Evolutionary conservation across 2,113 vertebrate genomes (phyloP), one percentile per base, ranked within the genome.

Genomic region (Leucosticte australis): DNA sequence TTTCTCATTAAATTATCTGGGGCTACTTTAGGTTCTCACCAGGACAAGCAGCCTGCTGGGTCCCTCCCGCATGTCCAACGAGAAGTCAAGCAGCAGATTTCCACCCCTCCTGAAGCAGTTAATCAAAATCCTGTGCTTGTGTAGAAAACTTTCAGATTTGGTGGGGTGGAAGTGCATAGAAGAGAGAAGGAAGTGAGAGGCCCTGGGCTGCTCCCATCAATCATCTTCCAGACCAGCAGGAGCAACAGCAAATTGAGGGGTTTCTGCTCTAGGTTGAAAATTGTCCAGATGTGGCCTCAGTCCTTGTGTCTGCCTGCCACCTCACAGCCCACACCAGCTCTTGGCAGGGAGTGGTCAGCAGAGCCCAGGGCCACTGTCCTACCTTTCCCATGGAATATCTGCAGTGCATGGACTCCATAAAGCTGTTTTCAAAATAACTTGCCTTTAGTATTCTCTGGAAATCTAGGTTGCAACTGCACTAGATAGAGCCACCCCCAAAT

Each of bases 41-140:
- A 22, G 13, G 62, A 53, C 11, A 55, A 62, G 55, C 14, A 55
- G 21, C 11, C 15, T 62, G 33, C 83, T 77, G 12, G 2, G 28
- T 33, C 26, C 20, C 10, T 16, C 24, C 8, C 2, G 20, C 30
- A 28, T 1, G 0, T 76, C 53, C 50, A 84, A n/a, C 0, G 0
- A 65, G 31, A 73, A 83, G 44, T 20, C 28, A 46, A 59, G 18
- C 41, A 71, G 57, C 42, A 56, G 19, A 67, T 53, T 74, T 37
- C 15, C 20, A 18, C 8, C 49, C 26, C 8, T 76, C 27, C n/a
- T 64, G 13, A 85, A 68, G 33, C 30, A 55, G 15, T 71, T 15
- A 63, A 83, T 35, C 35, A 47, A 91, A 94, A 73, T 19, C 23
- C 28, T 35, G 10, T 39, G 42, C 49, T 56, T 46, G 8, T 12